Conservation (phyloP, 2,797 vertebrate genomes). For the Trichosurus vulpecula region DNA sequence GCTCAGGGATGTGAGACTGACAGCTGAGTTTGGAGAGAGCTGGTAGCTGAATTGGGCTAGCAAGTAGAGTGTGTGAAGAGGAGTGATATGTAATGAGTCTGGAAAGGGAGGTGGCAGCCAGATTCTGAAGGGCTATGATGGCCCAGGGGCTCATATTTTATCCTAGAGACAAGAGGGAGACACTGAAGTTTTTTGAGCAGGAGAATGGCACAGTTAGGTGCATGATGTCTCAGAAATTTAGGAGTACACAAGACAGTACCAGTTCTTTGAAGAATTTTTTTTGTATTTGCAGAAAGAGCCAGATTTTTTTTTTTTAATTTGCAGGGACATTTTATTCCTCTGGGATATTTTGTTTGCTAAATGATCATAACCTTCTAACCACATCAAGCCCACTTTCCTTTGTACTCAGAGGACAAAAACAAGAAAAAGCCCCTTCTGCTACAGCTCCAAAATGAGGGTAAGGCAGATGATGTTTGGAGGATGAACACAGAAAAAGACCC, state of each 20-base stretch:
- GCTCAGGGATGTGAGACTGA: not conserved
- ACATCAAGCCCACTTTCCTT: not conserved
- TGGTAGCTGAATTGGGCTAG: not conserved
- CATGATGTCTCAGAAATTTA: not conserved
- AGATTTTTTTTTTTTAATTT: not conserved
- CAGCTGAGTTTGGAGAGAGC: not conserved
- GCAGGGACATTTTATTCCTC: not conserved
- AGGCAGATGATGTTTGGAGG: not conserved
- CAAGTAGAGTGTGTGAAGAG: not conserved
- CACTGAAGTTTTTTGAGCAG: not conserved
- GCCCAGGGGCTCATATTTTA: slow-evolving; percentile 2
- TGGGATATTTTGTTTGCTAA: not conserved
- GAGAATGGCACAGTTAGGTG: not conserved
- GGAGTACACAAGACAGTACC: not conserved
- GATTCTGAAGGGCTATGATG: not conserved
- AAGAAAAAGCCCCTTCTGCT: not conserved
- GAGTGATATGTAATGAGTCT: not conserved
- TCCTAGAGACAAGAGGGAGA: not conserved
- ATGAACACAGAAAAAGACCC: not conserved
- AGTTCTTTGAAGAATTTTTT: slow-evolving; percentile 17
- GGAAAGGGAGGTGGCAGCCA: not conserved
- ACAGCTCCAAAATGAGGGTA: not conserved
- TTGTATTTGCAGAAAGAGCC: not conserved
- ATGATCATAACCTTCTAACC: not conserved
- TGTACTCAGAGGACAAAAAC: not conserved